Evolutionary conservation across 2,113 vertebrate genomes (phyloP).

Genomic region (Aspiorhynchus laticeps): DNA sequence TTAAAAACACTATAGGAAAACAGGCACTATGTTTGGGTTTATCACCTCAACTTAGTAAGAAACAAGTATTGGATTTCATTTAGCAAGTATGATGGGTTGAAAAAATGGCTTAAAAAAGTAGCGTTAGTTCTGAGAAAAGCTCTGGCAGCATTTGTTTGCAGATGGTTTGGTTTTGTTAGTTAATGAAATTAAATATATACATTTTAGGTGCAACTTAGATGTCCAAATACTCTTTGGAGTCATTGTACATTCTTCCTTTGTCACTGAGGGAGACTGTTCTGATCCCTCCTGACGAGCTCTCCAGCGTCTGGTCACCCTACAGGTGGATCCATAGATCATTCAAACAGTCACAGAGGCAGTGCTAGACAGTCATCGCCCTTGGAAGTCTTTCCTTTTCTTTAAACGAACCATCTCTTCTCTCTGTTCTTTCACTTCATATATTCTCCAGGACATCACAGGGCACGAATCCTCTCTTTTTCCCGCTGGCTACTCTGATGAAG

Average conservation of each 20-base stretch:
- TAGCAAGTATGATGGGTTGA: too few species aligned
- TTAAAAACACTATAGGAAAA: neutral
- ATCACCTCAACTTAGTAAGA: neutral
- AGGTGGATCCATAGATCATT: neutral
- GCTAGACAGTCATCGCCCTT: neutral
- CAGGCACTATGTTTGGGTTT: neutral
- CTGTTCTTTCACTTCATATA: constrained; percentile 77
- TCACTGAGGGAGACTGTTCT: neutral
- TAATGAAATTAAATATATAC: neutral
- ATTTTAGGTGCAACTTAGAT: constrained; percentile 4
- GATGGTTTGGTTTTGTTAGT: neutral
- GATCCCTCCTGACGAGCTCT: neutral
- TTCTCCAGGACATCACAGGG: constrained; percentile 89
- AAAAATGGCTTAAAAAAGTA: neutral
- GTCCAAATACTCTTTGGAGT: neutral
- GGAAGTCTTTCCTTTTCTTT: neutral
- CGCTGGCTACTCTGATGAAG: constrained; percentile 90
- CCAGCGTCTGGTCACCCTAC: neutral
- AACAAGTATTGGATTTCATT: too few species aligned
- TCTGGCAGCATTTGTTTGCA: neutral
- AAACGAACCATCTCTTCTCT: neutral
- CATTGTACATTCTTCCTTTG: neutral
- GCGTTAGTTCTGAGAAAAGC: neutral
- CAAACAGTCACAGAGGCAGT: constrained; percentile 14
- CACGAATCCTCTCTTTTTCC: constrained; percentile 93